Conservation (phyloP, 2,113 vertebrate genomes). For the Prietella phreatophila region DNA sequence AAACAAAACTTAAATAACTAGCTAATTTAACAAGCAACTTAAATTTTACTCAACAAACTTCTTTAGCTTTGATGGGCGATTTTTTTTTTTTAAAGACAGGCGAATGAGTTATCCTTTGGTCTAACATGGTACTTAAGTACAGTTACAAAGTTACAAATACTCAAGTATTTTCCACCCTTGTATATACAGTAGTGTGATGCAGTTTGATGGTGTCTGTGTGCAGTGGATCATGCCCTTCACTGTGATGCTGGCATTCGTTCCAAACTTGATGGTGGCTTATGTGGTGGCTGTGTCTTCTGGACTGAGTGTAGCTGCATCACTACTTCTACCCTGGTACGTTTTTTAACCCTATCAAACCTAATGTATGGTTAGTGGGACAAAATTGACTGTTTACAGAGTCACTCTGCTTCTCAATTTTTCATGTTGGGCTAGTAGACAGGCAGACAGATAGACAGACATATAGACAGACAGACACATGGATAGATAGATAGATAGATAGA, state of each 20-base stretch:
- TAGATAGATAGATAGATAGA: neutral
- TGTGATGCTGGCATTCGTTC: conserved; percentile 85
- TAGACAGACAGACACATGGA: neutral
- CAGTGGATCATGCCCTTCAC: conserved; percentile 93
- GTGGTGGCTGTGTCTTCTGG: conserved; percentile 87
- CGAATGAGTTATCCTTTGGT: neutral
- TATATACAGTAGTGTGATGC: neutral
- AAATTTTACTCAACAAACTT: neutral
- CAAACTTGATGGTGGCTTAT: conserved; percentile 84
- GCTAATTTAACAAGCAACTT: neutral
- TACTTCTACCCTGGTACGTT: conserved; percentile 89
- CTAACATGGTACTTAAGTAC: neutral
- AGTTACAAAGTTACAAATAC: neutral
- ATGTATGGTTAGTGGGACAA: neutral
- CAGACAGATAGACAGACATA: neutral
- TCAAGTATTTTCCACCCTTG: neutral
- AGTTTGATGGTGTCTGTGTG: conserved; percentile 9
- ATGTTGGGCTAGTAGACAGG: neutral
- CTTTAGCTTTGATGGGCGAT: neutral
- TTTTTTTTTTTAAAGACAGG: neutral
- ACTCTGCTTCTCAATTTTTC: neutral
- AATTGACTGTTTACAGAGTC: neutral
- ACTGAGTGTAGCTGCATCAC: conserved; percentile 87
- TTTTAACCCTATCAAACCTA: neutral
- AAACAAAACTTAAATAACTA: too few species aligned